Evolutionary conservation across 30 jellyfish, hydroid and myxozoan genomes (phyloP), one percentile per base, ranked within the genome.

Genomic region (Morbakka virulenta): DNA sequence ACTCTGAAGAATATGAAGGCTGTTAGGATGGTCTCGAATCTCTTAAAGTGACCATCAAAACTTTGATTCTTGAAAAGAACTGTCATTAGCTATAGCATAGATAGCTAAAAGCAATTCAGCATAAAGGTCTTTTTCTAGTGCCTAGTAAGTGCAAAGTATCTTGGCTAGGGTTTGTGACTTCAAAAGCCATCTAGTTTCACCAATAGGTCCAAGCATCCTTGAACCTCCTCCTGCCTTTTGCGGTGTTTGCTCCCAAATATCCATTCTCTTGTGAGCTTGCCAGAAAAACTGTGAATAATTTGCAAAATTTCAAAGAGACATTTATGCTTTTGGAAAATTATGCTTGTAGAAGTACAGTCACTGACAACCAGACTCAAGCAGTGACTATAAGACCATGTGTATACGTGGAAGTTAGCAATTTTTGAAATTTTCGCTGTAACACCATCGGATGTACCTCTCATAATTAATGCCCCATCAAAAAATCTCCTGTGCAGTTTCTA

Each of bases 231-330:
- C 86, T 28, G 48, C 33, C 30, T 51, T 33, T 74, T 26, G 76
- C 64, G 53, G 74, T 64, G 65, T 32, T 52, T 53, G 78, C 57
- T 74, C 76, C 86, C 86, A 52, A 14, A 67, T 51, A 22, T 52
- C 85, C 85, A 74, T 74, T 51, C 85, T n/a, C 52, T 41, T 52
- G 31, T 74, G 80, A 51, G 85, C 80, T 74, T 74, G 80, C 63
- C 77, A 32, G 63, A 74, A 74, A 74, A 74, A 74, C 52, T 25
- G 50, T 3, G 62, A 52, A 11, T 74, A 9, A 41, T 41, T 51
- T 52, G 85, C 57, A 74, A 48, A 28, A 49, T 32, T 27, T 41
- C 74, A 74, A 74, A 74, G 22, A 50, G 80, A 34, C n/a, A n/a
- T n/a, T n/a, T n/a, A n/a, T n/a, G n/a, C n/a, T 36, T 50, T 57